A percentile compares a stretch with the other conserved stretches of the same genome.
phyloP scores from a whole-genome alignment of 2,113 vertebrate genomes.

The Oncorhynchus gorbuscha region DNA sequence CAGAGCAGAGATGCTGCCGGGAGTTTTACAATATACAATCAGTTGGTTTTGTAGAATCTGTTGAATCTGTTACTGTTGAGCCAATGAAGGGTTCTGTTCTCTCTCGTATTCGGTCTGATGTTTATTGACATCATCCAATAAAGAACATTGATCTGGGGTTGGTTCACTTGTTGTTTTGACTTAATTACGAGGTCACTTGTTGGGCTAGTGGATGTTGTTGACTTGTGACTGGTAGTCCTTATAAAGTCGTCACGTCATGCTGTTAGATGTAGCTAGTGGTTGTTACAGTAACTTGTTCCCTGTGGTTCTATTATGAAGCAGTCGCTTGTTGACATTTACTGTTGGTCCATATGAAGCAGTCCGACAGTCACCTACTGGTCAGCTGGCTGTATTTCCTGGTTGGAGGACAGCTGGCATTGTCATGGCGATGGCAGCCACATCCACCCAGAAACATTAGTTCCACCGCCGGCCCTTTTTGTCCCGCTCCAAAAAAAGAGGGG shows the following conservation, averaged over 20 bases:
- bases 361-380: slow-evolving; percentile 43
- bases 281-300: too few species aligned
- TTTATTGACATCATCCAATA: too few species aligned
- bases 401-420: slow-evolving; percentile 58
- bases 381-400: slow-evolving; percentile 53
- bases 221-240: too few species aligned
- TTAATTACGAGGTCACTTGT: too few species aligned
- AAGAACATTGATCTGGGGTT: too few species aligned
- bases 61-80: too few species aligned
- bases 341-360: slow-evolving; percentile 17
- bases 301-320: neutral
- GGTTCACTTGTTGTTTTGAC: too few species aligned
- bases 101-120: too few species aligned
- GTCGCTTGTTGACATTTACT: slow-evolving; percentile 29
- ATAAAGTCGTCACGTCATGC: neutral
- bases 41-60: too few species aligned
- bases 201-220: too few species aligned
- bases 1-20: slow-evolving; percentile 21
- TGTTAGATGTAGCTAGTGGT: neutral
- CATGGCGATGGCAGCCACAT: slow-evolving; percentile 51
- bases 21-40: too few species aligned
- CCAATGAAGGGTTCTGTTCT: too few species aligned
- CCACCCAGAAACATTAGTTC: slow-evolving; percentile 60
- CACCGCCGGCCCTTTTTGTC: slow-evolving; percentile 69
- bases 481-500: slow-evolving; percentile 63